Evolutionary conservation across 2,888 invertebrate genomes (phyloP), one percentile per base, ranked within the genome.

Genomic region (Meiosimyza platycephala): DNA sequence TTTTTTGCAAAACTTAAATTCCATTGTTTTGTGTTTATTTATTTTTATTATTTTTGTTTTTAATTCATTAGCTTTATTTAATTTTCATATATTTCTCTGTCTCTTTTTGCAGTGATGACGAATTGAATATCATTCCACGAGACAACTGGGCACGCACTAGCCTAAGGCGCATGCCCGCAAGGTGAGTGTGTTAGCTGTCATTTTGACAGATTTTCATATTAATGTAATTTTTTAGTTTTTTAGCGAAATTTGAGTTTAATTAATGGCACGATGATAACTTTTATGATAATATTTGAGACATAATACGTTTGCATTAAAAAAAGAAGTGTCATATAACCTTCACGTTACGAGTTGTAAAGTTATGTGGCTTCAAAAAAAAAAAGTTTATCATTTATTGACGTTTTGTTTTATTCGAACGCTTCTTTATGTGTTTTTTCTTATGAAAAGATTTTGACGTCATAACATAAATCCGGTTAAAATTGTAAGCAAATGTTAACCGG

Each of bases 141-240:
- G 93, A 95, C 85, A 93, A 94, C 70, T 95, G 95, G 95, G 90
- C 94, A 60, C 89, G 95, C 80, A 95, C 94, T 64, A 95, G 95
- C 84, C 88, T 95, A 67, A 89, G 95, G 82, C 90, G 95, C 84
- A 93, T 94, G 63, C 93, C 94, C 74, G 92, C 94, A 78, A 94
- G 93, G 95, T 95, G 89, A 81, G 78, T 77, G 57, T 51, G 9
- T 7, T 7, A 28, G 60, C 28, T 59, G 67, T 54, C 67, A 50
- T 60, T 69, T 51, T 59, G 60, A 69, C 59, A 57, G 13, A 7
- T 9, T 40, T 40, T 9, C 6, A 40, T 6, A 9, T 40, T 40
- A 7, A 9, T 4, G 6, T 1, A 6, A 40, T 40, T 40, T 40
- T 40, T 40, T 40, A 28, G 28, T 22, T 3, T 22, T 22, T 3